phyloP scores from a whole-genome alignment of 1,140 invertebrate genomes.

The Drosophila varians region DNA sequence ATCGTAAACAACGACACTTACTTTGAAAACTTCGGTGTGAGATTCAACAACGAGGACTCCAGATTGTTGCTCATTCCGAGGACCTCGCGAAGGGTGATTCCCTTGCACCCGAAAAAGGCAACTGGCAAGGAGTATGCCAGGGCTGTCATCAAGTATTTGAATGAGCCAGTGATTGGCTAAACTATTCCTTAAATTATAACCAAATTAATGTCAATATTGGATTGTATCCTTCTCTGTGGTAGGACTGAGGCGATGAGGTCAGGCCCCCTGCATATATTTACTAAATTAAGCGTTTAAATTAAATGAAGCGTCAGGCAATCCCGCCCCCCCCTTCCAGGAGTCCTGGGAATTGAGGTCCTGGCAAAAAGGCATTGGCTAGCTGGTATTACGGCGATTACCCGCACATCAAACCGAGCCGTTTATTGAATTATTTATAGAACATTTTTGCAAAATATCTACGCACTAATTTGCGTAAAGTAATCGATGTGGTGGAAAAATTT shows the following conservation, averaged over 20 bases:
- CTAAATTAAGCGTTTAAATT: conserved; percentile 69
- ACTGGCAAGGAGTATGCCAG: background rate
- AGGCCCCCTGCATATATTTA: conserved; percentile 37
- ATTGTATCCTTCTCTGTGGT: no score
- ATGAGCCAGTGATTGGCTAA: background rate
- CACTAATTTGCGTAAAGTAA: conserved; percentile 82
- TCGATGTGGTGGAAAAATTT: conserved; percentile 81
- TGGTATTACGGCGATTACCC: conserved; percentile 36
- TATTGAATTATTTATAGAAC: conserved; percentile 79
- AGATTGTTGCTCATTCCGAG: background rate
- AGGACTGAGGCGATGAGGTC: no score
- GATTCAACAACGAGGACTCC: background rate
- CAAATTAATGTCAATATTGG: no score
- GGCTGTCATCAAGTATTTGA: background rate
- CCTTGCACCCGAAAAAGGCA: background rate
- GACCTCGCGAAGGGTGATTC: background rate
- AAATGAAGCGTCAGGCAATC: conserved; percentile 54
- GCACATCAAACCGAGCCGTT: conserved; percentile 56
- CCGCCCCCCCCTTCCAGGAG: background rate
- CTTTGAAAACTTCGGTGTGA: background rate
- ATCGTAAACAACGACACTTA: background rate
- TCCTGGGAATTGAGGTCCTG: background rate
- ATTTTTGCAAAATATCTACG: conserved; percentile 82
- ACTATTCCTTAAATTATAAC: background rate
- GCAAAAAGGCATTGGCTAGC: background rate